Evolutionary conservation across 2,797 vertebrate genomes (phyloP).

Genomic region (Coccyzus lansbergi): DNA sequence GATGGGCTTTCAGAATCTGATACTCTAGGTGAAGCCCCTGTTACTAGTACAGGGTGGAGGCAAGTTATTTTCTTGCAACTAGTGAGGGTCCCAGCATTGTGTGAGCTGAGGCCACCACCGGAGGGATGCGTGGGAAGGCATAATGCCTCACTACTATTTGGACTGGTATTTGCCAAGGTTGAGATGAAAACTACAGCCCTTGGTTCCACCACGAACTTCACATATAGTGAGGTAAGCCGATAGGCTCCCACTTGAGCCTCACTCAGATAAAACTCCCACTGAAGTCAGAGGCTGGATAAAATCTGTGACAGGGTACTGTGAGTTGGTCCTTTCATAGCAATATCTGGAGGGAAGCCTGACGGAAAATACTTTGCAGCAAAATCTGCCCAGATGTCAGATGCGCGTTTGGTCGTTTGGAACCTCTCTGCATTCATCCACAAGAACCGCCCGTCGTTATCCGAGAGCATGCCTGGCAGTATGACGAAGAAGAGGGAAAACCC

Average conservation of each 20-base stretch:
- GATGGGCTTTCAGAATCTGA: neutral
- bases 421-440: neutral
- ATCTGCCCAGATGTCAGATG: slow-evolving; percentile 6
- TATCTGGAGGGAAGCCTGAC: slow-evolving; percentile 33
- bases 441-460: neutral
- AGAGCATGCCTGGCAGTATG: slow-evolving; percentile 28
- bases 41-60: neutral
- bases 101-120: neutral
- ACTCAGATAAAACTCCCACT: slow-evolving; percentile 26
- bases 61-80: neutral
- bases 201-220: neutral
- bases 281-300: slow-evolving; percentile 13
- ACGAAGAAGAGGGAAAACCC: slow-evolving; percentile 30
- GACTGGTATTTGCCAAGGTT: neutral
- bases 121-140: neutral
- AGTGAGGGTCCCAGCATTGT: neutral
- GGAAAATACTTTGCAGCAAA: slow-evolving; percentile 55
- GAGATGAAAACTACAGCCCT: neutral
- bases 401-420: slow-evolving; percentile 9
- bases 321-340: slow-evolving; percentile 31
- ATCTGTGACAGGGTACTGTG: neutral
- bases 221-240: neutral
- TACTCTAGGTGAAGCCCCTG: neutral
- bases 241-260: neutral
- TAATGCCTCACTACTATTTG: neutral